Conservation (phyloP, 2,888 invertebrate genomes). For the Neoaliturus tenellus region DNA sequence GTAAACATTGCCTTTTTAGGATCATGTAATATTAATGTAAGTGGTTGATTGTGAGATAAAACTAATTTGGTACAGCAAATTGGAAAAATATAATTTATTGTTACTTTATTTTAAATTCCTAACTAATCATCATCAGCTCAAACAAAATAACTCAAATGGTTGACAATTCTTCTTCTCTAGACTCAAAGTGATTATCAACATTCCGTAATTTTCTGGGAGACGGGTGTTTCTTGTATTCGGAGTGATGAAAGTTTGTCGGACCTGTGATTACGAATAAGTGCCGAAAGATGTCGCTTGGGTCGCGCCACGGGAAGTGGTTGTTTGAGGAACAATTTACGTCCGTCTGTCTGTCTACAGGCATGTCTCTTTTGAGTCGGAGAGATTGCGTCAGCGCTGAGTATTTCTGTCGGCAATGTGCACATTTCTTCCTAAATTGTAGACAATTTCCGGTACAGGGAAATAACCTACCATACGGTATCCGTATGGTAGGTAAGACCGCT, state of each 20-base stretch:
- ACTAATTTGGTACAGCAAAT: too few relatives aligned
- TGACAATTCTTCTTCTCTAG: too few relatives aligned
- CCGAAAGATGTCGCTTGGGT: background rate
- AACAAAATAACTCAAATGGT: too few relatives aligned
- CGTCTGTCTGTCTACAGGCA: background rate
- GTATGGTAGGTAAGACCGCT: too few relatives aligned
- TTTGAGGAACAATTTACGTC: constrained; percentile 9
- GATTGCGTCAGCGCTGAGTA: background rate
- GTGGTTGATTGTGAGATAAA: too few relatives aligned
- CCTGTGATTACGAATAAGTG: background rate
- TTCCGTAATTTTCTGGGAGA: background rate
- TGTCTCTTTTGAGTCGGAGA: background rate
- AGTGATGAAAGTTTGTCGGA: constrained; percentile 5
- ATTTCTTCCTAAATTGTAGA: background rate
- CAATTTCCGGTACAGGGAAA: too few relatives aligned
- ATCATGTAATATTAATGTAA: too few relatives aligned
- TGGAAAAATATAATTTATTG: too few relatives aligned
- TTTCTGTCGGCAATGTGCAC: background rate
- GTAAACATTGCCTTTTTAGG: too few relatives aligned
- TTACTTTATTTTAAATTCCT: too few relatives aligned
- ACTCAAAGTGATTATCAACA: background rate
- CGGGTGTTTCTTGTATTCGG: background rate
- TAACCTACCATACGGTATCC: too few relatives aligned
- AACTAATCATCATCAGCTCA: too few relatives aligned
- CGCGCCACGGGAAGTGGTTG: background rate